Evolutionary conservation across 2,888 invertebrate species (phyloP).

Genomic region (Noctua comes): DNA sequence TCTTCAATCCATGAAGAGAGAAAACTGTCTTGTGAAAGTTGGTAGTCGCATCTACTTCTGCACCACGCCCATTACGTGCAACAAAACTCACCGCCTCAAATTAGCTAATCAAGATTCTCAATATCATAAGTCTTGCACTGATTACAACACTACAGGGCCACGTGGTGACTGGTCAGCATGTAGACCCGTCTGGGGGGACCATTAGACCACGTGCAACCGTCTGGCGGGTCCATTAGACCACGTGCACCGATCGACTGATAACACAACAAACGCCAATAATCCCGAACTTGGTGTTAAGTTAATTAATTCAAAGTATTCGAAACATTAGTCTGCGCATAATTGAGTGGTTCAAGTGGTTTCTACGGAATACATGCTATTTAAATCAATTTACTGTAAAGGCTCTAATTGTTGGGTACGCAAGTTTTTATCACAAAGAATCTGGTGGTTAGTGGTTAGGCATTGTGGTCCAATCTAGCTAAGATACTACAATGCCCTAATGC

Average conservation of each 20-base stretch:
- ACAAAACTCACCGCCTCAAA: not conserved
- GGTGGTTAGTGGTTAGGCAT: not conserved
- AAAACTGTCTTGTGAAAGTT: not conserved
- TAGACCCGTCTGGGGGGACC: slow-evolving; percentile 23
- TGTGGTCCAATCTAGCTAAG: not conserved
- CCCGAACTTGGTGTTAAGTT: slow-evolving; percentile 35
- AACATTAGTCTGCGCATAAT: slow-evolving; percentile 53
- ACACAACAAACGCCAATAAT: slow-evolving; percentile 42
- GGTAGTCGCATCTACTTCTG: not conserved
- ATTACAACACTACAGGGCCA: slow-evolving; percentile 19
- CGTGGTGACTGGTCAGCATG: slow-evolving; percentile 23
- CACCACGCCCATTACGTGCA: not conserved
- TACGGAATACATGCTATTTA: slow-evolving; percentile 14
- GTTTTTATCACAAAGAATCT: slow-evolving; percentile 5
- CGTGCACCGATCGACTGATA: slow-evolving; percentile 52
- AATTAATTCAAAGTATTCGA: slow-evolving; percentile 54
- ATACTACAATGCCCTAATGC: not conserved
- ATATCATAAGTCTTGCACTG: slow-evolving; percentile 6
- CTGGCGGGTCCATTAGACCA: slow-evolving; percentile 27
- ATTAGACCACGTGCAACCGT: slow-evolving; percentile 18
- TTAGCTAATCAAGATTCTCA: slow-evolving; percentile 19
- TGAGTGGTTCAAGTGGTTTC: slow-evolving; percentile 45
- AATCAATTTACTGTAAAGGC: slow-evolving; percentile 32
- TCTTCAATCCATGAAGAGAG: not conserved
- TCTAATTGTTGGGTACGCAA: slow-evolving; percentile 5